Evolutionary conservation across 1,140 invertebrate genomes (phyloP).

Genomic region (Apis laboriosa): DNA sequence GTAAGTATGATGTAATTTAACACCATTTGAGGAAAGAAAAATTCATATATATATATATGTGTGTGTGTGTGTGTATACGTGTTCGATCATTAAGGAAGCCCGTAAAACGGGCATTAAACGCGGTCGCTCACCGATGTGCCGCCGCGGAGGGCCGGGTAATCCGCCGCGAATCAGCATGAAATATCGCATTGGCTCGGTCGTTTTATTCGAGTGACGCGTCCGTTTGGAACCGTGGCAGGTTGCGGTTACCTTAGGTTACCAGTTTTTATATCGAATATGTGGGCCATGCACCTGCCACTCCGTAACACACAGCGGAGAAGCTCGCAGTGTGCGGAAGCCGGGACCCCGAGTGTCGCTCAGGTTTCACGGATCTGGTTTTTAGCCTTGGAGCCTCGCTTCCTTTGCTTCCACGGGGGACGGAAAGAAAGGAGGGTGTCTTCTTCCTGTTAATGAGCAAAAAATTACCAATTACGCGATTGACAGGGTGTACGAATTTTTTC

Average conservation of each 20-base stretch:
- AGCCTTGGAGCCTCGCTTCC: conserved; percentile 32
- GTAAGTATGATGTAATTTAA: too few species aligned
- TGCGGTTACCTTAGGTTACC: conserved; percentile 57
- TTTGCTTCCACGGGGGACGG: neutral
- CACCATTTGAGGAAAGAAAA: too few species aligned
- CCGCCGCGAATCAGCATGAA: conserved; percentile 34
- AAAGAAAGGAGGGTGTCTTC: neutral
- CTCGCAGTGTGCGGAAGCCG: conserved; percentile 53
- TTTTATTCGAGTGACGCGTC: conserved; percentile 29
- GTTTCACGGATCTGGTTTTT: conserved; percentile 65
- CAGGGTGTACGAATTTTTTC: too few species aligned
- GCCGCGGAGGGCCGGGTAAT: conserved; percentile 1
- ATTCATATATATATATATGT: too few species aligned
- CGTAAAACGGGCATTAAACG: neutral
- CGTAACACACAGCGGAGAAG: conserved; percentile 21
- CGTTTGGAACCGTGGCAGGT: conserved; percentile 28
- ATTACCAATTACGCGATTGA: neutral
- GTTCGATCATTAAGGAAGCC: neutral
- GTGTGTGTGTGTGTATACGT: too few species aligned
- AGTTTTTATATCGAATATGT: conserved; percentile 65
- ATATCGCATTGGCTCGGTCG: conserved; percentile 20
- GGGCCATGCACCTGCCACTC: conserved; percentile 65
- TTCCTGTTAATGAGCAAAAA: neutral
- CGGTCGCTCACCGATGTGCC: neutral
- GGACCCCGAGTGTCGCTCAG: conserved; percentile 26